Base-by-base conservation (phyloP, 2,113 vertebrate genomes). In the Gymnobelideus leadbeateri region DNA sequence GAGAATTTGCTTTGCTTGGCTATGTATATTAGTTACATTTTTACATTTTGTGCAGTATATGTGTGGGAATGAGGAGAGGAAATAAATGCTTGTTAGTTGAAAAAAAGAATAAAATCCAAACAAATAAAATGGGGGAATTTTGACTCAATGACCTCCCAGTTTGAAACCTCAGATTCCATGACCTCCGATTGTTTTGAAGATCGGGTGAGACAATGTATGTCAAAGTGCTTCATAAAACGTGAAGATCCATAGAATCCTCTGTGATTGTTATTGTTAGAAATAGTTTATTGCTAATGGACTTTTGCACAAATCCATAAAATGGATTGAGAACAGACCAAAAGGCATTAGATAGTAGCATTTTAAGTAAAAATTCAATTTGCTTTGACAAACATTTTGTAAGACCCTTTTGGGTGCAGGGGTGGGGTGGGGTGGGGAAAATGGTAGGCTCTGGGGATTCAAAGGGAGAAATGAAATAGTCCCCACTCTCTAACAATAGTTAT, bases 371-470 rank as follows among this genome's bases (percentile, higher is more conserved):
- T 21, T 84, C 37, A 84, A n/a, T 11, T 84, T 23, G 37, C 68
- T 84, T 84, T 84, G n/a, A 43, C 16, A 84, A 43, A 84, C 7
- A 84, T 84, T 37, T 43, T 19, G 43, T 43, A 84, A 84, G 19
- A n/a, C n/a, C 19, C 68, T 84, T 8, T 7, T 84, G n/a, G 19
- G 68, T 84, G 37, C 68, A 84, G 68, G 19, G 3, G 61, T 68
- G 14, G 12, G 31, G 21, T n/a, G 0, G 2, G 47, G 47, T 49
- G 19, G 61, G 1, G 16, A 0, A 2, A 3, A 19, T 84, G n/a
- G 61, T 77, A 77, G 61, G 5, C 37, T 77, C 31, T n/a, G 12
- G 4, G 61, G 19, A 43, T 21, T 0, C n/a, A 84, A 43, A 43
- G 37, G 68, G n/a, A 84, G n/a, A 43, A 84, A 43, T 23, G 68